Conservation (phyloP, 2,888 invertebrate genomes). For the Leucozona laternaria region DNA sequence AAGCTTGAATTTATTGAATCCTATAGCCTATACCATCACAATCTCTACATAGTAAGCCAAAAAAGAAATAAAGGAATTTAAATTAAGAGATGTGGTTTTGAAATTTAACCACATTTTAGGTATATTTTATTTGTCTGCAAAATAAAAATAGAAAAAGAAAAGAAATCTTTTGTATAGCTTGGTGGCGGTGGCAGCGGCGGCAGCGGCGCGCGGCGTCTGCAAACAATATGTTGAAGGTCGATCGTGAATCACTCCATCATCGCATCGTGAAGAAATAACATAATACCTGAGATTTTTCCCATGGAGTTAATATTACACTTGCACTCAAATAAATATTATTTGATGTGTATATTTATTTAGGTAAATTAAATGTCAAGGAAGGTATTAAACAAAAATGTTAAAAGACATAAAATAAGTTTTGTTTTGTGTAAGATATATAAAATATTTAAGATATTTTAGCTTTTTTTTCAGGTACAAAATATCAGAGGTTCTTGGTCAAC, state of each 20-base stretch:
- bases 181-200: no score
- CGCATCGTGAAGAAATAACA: not conserved
- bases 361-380: conserved; percentile 21
- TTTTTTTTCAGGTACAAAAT: not conserved
- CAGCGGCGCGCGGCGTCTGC: no score
- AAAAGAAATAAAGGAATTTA: not conserved
- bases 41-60: not conserved
- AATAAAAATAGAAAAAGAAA: not conserved
- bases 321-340: not conserved
- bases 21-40: no score
- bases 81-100: conserved; percentile 12
- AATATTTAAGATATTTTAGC: not conserved
- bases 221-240: conserved; percentile 14
- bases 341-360: not conserved
- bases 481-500: no score
- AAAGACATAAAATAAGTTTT: not conserved
- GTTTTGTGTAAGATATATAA: not conserved
- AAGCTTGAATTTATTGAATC: not conserved
- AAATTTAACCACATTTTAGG: conserved; percentile 13
- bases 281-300: conserved; percentile 28
- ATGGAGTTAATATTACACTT: conserved; percentile 4
- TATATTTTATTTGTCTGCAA: conserved; percentile 30
- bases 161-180: not conserved
- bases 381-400: not conserved
- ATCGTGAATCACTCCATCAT: conserved; percentile 6